A percentile compares a stretch with the other conserved stretches of the same genome.
These are phyloP conservation scores for Diabrotica virgifera DNA, from an alignment of 1,140 invertebrate species.

Conservation along the genomic window DNA sequence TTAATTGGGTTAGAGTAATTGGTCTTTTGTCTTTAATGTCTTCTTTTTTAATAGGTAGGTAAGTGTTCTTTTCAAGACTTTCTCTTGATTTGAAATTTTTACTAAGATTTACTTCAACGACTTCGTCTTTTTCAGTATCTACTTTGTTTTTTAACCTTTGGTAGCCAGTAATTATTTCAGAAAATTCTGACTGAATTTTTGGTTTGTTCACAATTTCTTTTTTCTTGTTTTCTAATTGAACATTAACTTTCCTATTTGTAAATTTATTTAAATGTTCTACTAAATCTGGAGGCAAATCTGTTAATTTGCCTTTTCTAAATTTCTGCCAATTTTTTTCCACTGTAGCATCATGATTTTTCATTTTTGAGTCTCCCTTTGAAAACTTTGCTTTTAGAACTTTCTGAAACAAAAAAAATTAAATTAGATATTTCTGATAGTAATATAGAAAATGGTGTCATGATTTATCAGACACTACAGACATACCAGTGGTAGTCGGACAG, in stretches of 20 bases:
- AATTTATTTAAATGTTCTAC: conserved; percentile 65
- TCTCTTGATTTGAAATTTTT: conserved; percentile 38
- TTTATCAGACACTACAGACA: too few relatives aligned
- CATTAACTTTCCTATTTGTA: conserved; percentile 49
- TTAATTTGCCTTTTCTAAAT: conserved; percentile 54
- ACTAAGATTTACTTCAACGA: conserved; percentile 42
- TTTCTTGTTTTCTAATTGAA: conserved; percentile 23
- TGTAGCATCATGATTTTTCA: conserved; percentile 61
- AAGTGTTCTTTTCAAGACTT: conserved; percentile 16
- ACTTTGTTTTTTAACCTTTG: conserved; percentile 32
- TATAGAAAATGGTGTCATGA: too few relatives aligned
- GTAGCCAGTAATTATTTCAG: conserved; percentile 48
- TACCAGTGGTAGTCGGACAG: too few relatives aligned
- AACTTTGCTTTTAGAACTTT: conserved; percentile 64
- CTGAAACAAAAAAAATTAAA: conserved; percentile 45
- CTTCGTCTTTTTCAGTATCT: conserved; percentile 22
- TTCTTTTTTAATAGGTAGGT: conserved; percentile 7
- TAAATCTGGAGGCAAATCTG: conserved; percentile 52
- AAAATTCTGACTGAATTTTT: conserved; percentile 44
- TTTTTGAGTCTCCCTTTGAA: conserved; percentile 55
- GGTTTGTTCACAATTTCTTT: conserved; percentile 4
- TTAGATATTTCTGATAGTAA: too few relatives aligned
- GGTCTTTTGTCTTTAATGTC: conserved; percentile 40
- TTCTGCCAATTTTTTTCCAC: conserved; percentile 67
- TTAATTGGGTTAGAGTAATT: conserved; percentile 44